Evolutionary conservation across 2,113 vertebrate genomes (phyloP).

Genomic region (Xyliphius kryptos): DNA sequence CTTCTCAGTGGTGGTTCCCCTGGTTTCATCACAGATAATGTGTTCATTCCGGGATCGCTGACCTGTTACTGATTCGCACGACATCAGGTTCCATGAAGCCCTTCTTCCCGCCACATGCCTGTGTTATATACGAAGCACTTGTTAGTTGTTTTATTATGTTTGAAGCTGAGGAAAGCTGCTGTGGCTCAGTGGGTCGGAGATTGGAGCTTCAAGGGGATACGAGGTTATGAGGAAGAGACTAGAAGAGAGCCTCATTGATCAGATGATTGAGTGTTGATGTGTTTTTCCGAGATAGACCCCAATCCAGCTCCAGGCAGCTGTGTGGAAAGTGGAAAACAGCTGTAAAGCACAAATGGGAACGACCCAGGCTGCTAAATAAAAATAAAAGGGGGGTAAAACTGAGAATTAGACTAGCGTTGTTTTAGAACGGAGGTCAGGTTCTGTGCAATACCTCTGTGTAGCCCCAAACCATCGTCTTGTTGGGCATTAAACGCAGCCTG

Average conservation of each 20-base stretch:
- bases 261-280: slow-evolving; percentile 47
- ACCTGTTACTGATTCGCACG: slow-evolving; percentile 43
- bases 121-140: slow-evolving; percentile 14
- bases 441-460: neutral
- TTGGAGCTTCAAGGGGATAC: slow-evolving; percentile 26
- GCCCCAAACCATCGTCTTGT: neutral
- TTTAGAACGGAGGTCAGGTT: neutral
- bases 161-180: slow-evolving; percentile 12
- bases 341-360: slow-evolving; percentile 17
- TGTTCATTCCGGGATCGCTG: slow-evolving; percentile 51
- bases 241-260: slow-evolving; percentile 48
- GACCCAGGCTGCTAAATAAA: neutral
- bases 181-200: slow-evolving; percentile 26
- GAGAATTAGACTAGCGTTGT: neutral
- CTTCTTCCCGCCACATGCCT: slow-evolving; percentile 21
- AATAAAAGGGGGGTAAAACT: neutral
- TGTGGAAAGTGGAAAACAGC: slow-evolving; percentile 18
- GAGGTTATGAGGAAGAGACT: slow-evolving; percentile 13
- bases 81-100: slow-evolving; percentile 42
- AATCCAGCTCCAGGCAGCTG: slow-evolving; percentile 29
- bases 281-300: slow-evolving; percentile 40
- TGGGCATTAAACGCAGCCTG: neutral
- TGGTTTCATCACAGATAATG: slow-evolving; percentile 48
- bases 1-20: neutral
- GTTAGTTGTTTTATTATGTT: slow-evolving; percentile 32